Evolutionary conservation across 35 echinoderm and acorn worm genomes (phyloP), one percentile per base, ranked within the genome.

Genomic region (Ophiothrix spiculata): DNA sequence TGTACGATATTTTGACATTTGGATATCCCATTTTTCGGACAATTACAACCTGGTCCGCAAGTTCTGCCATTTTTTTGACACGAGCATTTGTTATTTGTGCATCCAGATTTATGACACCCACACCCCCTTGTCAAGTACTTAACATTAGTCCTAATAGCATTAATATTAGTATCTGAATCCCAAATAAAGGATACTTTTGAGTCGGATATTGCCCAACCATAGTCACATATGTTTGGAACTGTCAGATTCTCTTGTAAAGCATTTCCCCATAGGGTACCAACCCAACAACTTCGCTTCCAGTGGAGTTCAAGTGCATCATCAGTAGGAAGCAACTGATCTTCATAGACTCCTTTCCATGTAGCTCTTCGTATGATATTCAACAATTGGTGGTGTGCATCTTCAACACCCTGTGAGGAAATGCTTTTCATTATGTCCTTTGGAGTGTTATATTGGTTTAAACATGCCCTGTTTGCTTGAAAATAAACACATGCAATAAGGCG

Each of bases 41-140:
- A 86, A 39, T 17, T 37, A 40, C 84, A 86, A 39, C 84, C 84
- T 29, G 84, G 84, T 34, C 84, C 75, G 39, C 84, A 86, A 25
- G 29, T 39, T 6, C 41, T 77, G 33, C 25, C 23, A 41, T 77
- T 32, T 49, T 86, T 86, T 40, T 77, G 38, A 39, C 84, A 86
- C 77, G 64, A 74, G 49, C 84, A 86, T 77, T 15, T 37, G 39
- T 46, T 76, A 35, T 86, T 86, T 2, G 25, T 28, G 77, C 84
- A 86, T 38, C 37, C 73, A 77, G 31, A 74, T 86, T 76, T 86
- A 23, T 16, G 28, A 54, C 84, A 86, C 13, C 54, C 36, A 40
- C 84, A 86, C 31, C 84, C 84, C 32, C 75, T 1, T 31, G 84
- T 86, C 15, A 75, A 40, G 32, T 77, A 77, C n/a, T 23, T 17